Evolutionary conservation across 2,797 vertebrate genomes (phyloP), one percentile per base, ranked within the genome.

Genomic region (Chelidonichthys spinosus): DNA sequence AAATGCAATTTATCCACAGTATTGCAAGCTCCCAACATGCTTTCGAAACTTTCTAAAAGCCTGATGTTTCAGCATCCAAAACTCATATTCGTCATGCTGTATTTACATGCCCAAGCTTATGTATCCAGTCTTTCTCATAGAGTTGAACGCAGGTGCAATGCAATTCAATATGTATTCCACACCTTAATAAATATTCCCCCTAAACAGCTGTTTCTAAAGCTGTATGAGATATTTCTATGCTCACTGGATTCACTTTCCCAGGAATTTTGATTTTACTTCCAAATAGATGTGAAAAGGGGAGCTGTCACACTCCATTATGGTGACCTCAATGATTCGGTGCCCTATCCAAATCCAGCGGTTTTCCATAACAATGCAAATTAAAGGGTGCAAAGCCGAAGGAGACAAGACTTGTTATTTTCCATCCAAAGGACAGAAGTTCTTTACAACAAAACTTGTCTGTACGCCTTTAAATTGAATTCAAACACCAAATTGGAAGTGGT

Each of bases 351-450:
- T 92, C 90, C 92, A 92, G 90, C 8, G 89, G 90, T 92, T 93
- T 93, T 92, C 90, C 92, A 93, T 92, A 93, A 93, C 92, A 93
- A 94, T 91, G 81, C 87, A 92, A 91, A 92, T 92, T 91, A 91
- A 90, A 90, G 89, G 83, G 89, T 88, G 90, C 83, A 92, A 90
- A 91, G 86, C 91, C 63, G 82, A 87, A 90, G 85, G 85, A 91
- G 89, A 93, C 90, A 88, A 92, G 82, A 88, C 85, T 92, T 90
- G 85, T 90, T 90, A 92, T 90, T 91, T 92, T 86, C 85, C 78
- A 89, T 75, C 87, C 81, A 78, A 88, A 89, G 81, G 85, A 89
- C 85, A 89, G 87, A 81, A 75, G 74, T 85, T 89, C 85, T 90
- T 92, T 89, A 89, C 87, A 90, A 86, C 86, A 92, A 25, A 90